Percentiles rank a stretch among this genome's conserved stretches.
Conservation (phyloP, 2,888 invertebrate genomes). For the Dinocampus coccinellae region DNA sequence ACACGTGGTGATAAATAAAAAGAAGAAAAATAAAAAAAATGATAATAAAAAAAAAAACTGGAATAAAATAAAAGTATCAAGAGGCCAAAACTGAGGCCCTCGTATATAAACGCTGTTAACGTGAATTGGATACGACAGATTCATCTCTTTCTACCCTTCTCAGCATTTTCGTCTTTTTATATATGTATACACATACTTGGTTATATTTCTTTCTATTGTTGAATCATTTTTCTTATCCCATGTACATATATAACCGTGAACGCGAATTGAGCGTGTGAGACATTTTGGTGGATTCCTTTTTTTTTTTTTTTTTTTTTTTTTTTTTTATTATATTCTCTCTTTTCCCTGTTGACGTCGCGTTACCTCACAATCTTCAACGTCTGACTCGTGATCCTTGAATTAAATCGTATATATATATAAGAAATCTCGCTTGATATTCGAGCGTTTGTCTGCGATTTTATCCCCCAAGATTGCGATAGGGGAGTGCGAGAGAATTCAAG, state of each 20-base stretch:
- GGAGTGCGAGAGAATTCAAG: conserved; percentile 1
- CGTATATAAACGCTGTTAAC: conserved; percentile 30
- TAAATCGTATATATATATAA: conserved; percentile 40
- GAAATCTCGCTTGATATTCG: conserved; percentile 32
- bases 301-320: too few species aligned
- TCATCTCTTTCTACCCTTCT: conserved; percentile 29
- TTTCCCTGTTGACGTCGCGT: conserved; percentile 3
- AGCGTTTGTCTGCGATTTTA: conserved; percentile 9
- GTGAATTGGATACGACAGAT: conserved; percentile 33
- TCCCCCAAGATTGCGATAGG: conserved; percentile 18
- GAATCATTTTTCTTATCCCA: background rate
- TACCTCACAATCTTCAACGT: conserved; percentile 36
- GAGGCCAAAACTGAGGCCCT: background rate
- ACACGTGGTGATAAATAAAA: too few species aligned
- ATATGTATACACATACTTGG: too few species aligned
- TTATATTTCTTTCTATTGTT: conserved; percentile 9
- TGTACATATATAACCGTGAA: background rate
- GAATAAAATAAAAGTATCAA: too few species aligned
- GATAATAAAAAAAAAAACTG: too few species aligned
- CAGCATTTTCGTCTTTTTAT: conserved; percentile 9
- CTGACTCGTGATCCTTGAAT: conserved; percentile 41
- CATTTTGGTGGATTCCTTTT: background rate
- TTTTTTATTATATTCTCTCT: too few species aligned
- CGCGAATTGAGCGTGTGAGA: conserved; percentile 26
- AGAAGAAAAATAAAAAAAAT: conserved; percentile 16